Conservation (phyloP, 2,888 invertebrate genomes). For the Rhagium mordax region DNA sequence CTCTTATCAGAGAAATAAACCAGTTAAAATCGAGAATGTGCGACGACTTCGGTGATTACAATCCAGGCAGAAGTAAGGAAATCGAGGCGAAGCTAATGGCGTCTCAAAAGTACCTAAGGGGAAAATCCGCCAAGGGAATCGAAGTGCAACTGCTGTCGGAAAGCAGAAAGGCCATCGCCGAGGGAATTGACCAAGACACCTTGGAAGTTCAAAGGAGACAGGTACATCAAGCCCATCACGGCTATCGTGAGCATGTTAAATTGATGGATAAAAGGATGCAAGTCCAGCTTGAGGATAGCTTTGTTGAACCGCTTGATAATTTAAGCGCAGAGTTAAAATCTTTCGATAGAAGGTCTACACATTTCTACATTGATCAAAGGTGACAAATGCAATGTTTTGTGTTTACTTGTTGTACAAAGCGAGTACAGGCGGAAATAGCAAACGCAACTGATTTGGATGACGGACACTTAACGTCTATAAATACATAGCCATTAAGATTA, state of each 20-base stretch:
- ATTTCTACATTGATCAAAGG: conserved; percentile 79
- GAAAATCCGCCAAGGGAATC: conserved; percentile 69
- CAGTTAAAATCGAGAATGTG: conserved; percentile 70
- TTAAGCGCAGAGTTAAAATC: conserved; percentile 77
- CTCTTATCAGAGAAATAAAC: conserved; percentile 68
- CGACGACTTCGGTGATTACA: conserved; percentile 70
- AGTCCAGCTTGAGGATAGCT: conserved; percentile 72
- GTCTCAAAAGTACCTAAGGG: conserved; percentile 73
- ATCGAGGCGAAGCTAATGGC: conserved; percentile 67
- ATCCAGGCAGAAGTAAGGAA: conserved; percentile 69
- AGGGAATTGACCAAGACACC: conserved; percentile 69
- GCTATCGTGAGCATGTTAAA: conserved; percentile 63
- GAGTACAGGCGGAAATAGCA: conserved; percentile 47
- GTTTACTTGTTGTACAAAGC: conserved; percentile 46
- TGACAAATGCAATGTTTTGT: conserved; percentile 65
- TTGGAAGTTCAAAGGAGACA: conserved; percentile 56
- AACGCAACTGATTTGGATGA: conserved; percentile 30
- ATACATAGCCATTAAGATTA: conserved; percentile 36
- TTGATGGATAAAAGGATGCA: conserved; percentile 69
- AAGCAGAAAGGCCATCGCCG: conserved; percentile 72
- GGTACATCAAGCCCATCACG: conserved; percentile 32
- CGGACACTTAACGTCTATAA: conserved; percentile 45
- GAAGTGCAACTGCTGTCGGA: conserved; percentile 78
- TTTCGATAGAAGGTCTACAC: conserved; percentile 76
- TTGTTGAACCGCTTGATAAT: conserved; percentile 74